Conservation (phyloP, 2,888 invertebrate genomes). For the Lithosia quadra region DNA sequence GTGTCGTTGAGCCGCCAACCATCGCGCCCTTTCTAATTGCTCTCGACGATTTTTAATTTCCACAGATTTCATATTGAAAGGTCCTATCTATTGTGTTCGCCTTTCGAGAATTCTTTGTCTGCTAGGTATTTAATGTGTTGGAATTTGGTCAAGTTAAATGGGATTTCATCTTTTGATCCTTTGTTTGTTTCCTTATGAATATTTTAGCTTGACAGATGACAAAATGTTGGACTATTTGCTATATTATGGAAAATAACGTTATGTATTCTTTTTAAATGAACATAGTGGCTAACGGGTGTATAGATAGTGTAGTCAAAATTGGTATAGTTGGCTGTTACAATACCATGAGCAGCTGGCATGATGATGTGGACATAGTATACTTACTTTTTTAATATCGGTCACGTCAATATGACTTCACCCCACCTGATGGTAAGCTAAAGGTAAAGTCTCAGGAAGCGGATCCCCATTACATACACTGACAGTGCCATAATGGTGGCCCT, state of each 20-base stretch:
- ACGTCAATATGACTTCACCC: too few relatives aligned
- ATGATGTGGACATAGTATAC: too few relatives aligned
- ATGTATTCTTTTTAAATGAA: background rate
- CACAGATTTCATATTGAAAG: constrained; percentile 25
- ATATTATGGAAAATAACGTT: constrained; percentile 11
- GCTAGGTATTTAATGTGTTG: constrained; percentile 45
- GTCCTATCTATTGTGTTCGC: constrained; percentile 33
- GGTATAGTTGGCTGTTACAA: background rate
- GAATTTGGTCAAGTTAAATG: constrained; percentile 27
- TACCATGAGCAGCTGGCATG: too few relatives aligned
- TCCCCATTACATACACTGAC: too few relatives aligned
- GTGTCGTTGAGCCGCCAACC: constrained; percentile 19
- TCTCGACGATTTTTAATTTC: constrained; percentile 43
- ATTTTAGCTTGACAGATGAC: constrained; percentile 7
- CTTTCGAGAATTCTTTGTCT: constrained; percentile 25
- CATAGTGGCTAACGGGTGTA: background rate
- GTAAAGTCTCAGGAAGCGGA: too few relatives aligned
- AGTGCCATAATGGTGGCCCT: too few relatives aligned
- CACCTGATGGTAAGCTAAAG: too few relatives aligned
- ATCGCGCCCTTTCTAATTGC: constrained; percentile 49
- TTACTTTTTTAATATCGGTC: too few relatives aligned
- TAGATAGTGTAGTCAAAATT: background rate
- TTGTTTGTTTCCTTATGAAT: constrained; percentile 13
- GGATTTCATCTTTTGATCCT: constrained; percentile 17
- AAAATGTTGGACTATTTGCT: background rate